These are phyloP conservation scores for Pseudanteris insignis DNA, from an alignment of 2,888 invertebrate species.

Conservation along the genomic window DNA sequence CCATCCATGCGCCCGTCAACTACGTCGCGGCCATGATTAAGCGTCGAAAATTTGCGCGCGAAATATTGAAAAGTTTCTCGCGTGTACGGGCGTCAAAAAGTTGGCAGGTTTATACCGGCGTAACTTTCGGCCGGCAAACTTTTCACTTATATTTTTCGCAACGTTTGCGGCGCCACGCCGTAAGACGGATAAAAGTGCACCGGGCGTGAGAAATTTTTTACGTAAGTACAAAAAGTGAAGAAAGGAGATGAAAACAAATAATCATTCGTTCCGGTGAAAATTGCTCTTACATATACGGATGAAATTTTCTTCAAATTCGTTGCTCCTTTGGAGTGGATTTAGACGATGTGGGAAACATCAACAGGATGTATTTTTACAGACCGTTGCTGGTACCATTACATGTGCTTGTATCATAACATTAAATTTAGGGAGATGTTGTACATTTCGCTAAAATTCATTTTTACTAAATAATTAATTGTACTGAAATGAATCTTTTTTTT, in stretches of 20 bases:
- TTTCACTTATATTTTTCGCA: slow-evolving; percentile 18
- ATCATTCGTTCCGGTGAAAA: slow-evolving; percentile 16
- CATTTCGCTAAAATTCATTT: too few relatives aligned
- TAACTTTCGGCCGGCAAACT: slow-evolving; percentile 15
- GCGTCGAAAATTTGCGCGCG: neutral
- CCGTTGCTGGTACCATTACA: too few relatives aligned
- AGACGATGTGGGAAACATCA: too few relatives aligned
- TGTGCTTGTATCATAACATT: too few relatives aligned
- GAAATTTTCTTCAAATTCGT: too few relatives aligned
- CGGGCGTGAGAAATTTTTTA: neutral
- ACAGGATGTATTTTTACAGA: too few relatives aligned
- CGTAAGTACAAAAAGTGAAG: too few relatives aligned
- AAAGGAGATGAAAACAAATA: slow-evolving; percentile 12
- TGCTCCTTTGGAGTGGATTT: too few relatives aligned
- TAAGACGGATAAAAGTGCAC: slow-evolving; percentile 6
- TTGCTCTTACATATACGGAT: slow-evolving; percentile 11
- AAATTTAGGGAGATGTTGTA: too few relatives aligned
- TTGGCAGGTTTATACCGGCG: slow-evolving; percentile 22
- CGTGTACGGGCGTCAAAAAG: slow-evolving; percentile 11
- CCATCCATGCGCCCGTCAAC: slow-evolving; percentile 5
- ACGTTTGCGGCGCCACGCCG: slow-evolving; percentile 1
- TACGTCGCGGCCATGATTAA: slow-evolving; percentile 4
- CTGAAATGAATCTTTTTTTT: too few relatives aligned
- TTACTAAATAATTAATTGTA: too few relatives aligned
- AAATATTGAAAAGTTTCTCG: slow-evolving; percentile 13